phyloP scores from a whole-genome alignment of 2,113 vertebrate species.

The Callipepla californica region DNA sequence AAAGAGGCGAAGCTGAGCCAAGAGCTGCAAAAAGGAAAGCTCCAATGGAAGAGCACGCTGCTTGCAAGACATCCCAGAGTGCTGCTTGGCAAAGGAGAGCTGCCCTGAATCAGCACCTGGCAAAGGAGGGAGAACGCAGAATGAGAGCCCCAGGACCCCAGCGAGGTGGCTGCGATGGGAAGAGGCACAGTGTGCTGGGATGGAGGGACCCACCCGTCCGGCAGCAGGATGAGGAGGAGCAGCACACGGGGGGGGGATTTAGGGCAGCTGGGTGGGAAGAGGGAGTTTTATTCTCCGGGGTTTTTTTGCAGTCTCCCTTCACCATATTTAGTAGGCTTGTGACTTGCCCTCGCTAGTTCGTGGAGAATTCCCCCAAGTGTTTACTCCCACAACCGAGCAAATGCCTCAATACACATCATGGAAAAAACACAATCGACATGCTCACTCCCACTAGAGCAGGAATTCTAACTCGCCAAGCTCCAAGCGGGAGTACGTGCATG shows the following conservation, averaged over 20 bases:
- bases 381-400: constrained; percentile 75
- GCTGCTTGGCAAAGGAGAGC: background rate
- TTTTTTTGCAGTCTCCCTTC: constrained; percentile 29
- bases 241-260: background rate
- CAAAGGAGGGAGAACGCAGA: background rate
- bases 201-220: background rate
- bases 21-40: background rate
- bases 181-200: background rate
- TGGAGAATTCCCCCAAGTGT: constrained; percentile 76
- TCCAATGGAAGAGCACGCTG: background rate
- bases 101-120: background rate
- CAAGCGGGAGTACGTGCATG: constrained; percentile 49
- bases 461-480: constrained; percentile 68
- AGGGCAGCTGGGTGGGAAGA: constrained; percentile 26
- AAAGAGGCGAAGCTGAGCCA: background rate
- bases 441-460: constrained; percentile 80
- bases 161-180: too few species aligned
- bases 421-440: constrained; percentile 76
- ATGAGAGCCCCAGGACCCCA: constrained; percentile 37
- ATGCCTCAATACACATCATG: constrained; percentile 79
- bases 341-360: constrained; percentile 70
- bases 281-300: constrained; percentile 43
- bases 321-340: constrained; percentile 67
- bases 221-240: background rate
- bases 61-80: rapidly evolving